These are phyloP conservation scores for Hirudinaria manillensis DNA, from an alignment of 2,888 invertebrate genomes.

Conservation along the genomic window DNA sequence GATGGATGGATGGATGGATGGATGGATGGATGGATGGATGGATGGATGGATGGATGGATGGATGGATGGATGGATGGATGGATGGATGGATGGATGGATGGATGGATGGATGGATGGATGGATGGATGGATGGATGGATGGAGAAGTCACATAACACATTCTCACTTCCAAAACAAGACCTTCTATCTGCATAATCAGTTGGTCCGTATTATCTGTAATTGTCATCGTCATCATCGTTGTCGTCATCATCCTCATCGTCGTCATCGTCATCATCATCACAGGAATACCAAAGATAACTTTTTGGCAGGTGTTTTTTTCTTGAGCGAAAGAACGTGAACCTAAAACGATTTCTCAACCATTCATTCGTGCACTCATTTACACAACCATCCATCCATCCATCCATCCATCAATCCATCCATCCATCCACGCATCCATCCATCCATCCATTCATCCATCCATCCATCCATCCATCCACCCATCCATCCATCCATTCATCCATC, in stretches of 20 bases:
- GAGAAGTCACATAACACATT: neutral
- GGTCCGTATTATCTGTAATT: neutral
- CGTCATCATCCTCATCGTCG: slow-evolving; percentile 27
- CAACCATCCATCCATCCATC: neutral
- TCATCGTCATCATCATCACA: slow-evolving; percentile 21
- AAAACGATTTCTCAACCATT: too few relatives aligned
- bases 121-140: neutral
- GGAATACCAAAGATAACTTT: too few relatives aligned
- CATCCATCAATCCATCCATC: neutral
- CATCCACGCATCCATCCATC: neutral
- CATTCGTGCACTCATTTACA: neutral
- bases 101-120: neutral
- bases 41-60: neutral
- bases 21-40: neutral
- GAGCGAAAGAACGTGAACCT: too few relatives aligned
- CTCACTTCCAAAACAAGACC: neutral
- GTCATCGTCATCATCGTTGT: slow-evolving; percentile 25
- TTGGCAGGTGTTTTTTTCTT: too few relatives aligned
- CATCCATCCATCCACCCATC: too few relatives aligned
- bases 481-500: neutral
- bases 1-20: neutral
- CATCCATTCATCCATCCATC: neutral
- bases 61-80: neutral
- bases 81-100: neutral
- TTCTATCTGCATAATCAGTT: slow-evolving; percentile 2